Percentiles rank a stretch among this genome's conserved stretches.
These are phyloP conservation scores for Orius laevigatus DNA, from an alignment of 1,140 invertebrate genomes.

Conservation along the genomic window DNA sequence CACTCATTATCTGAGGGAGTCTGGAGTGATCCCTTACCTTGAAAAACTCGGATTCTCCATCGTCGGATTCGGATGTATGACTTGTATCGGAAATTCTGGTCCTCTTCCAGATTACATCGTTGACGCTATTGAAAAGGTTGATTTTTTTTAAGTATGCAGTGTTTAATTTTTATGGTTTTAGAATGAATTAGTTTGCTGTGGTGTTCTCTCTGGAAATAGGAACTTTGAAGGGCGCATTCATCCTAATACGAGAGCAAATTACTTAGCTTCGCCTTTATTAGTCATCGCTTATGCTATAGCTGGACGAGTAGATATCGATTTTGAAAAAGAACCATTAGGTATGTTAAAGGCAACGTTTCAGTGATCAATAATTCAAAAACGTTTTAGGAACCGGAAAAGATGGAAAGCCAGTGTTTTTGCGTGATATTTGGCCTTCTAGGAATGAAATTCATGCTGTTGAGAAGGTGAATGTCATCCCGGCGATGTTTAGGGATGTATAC, in stretches of 20 bases:
- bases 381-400: conserved; percentile 43
- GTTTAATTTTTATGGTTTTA: conserved; percentile 23
- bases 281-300: conserved; percentile 95
- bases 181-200: conserved; percentile 85
- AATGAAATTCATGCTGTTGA: conserved; percentile 81
- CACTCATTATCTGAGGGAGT: conserved; percentile 83
- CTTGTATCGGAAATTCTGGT: conserved; percentile 95
- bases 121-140: conserved; percentile 83
- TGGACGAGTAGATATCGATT: conserved; percentile 86
- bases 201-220: conserved; percentile 88
- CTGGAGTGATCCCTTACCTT: conserved; percentile 73
- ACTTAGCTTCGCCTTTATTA: conserved; percentile 83
- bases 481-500: conserved; percentile 98
- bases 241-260: conserved; percentile 90
- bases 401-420: conserved; percentile 62
- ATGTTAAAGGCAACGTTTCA: conserved; percentile 22
- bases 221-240: conserved; percentile 98
- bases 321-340: conserved; percentile 77
- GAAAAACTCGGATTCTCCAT: conserved; percentile 82
- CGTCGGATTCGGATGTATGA: conserved; percentile 97
- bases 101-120: conserved; percentile 80
- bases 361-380: background rate
- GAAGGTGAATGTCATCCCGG: conserved; percentile 76
- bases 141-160: background rate
- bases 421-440: conserved; percentile 92